Evolutionary conservation across 2,797 vertebrate species (phyloP).

Genomic region (Coregonus ussuriensis): DNA sequence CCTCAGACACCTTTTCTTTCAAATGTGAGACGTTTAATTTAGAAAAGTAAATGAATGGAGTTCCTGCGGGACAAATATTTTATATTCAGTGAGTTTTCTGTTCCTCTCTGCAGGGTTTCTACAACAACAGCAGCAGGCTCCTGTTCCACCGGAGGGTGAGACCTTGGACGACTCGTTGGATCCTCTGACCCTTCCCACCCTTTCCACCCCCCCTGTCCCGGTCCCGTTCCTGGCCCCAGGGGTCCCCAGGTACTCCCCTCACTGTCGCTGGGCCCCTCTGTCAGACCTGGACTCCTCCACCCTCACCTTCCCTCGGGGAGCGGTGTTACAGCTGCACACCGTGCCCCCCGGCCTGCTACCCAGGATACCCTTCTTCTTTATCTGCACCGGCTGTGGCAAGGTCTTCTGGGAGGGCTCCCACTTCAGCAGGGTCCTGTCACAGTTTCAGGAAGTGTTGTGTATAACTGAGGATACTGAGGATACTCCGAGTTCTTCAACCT

Average conservation of each 20-base stretch:
- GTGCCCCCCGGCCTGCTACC: constrained; percentile 73
- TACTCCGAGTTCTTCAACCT: neutral
- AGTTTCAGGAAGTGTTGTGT: constrained; percentile 78
- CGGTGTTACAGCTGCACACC: constrained; percentile 68
- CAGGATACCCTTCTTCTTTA: constrained; percentile 73
- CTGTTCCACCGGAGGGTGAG: constrained; percentile 49
- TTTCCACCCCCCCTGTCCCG: neutral
- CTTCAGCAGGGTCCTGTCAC: constrained; percentile 71
- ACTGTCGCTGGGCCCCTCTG: constrained; percentile 60
- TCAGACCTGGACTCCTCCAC: constrained; percentile 46
- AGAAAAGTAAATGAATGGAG: neutral
- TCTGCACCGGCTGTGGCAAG: constrained; percentile 84
- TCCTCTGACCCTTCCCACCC: constrained; percentile 31
- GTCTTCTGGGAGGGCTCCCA: constrained; percentile 93
- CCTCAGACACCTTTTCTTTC: neutral
- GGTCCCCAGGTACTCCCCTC: constrained; percentile 52
- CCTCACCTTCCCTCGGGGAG: constrained; percentile 60
- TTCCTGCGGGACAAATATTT: neutral
- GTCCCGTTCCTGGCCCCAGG: constrained; percentile 39
- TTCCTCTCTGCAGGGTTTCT: constrained; percentile 60
- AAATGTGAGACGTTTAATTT: neutral
- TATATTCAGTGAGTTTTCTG: neutral
- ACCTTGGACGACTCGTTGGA: constrained; percentile 34
- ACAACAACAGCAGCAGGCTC: constrained; percentile 63
- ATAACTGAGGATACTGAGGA: neutral